These are phyloP conservation scores for Tetrao urogallus DNA, from an alignment of 2,113 vertebrate species.

Conservation along the genomic window DNA sequence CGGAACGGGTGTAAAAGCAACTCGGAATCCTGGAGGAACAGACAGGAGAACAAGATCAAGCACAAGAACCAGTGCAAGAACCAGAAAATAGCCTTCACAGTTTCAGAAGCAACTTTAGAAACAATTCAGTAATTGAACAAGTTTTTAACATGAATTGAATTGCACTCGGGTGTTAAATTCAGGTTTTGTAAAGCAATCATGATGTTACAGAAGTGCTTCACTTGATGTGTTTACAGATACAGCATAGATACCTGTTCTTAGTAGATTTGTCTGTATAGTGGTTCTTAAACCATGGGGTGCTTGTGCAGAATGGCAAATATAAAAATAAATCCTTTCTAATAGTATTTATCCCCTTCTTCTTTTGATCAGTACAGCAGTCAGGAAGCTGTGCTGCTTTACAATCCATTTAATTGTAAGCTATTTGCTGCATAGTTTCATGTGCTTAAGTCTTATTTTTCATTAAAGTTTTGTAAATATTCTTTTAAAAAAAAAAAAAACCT, in stretches of 20 bases:
- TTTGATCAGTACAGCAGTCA: background rate
- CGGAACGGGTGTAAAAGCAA: background rate
- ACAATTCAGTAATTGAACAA: background rate
- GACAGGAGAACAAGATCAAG: slow-evolving; percentile 43
- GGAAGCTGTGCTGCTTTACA: background rate
- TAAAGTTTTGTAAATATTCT: slow-evolving; percentile 54
- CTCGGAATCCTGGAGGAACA: background rate
- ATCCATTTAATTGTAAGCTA: background rate
- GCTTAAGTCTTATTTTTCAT: background rate
- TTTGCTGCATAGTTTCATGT: background rate
- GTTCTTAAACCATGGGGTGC: background rate
- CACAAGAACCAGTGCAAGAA: slow-evolving; percentile 35
- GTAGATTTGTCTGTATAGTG: background rate
- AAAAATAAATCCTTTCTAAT: background rate
- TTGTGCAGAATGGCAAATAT: background rate
- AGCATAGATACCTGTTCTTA: fast-evolving
- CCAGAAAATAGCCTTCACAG: background rate
- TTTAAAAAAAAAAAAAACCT: background rate
- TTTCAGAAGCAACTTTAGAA: background rate
- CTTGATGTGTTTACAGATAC: background rate
- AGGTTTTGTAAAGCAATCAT: background rate
- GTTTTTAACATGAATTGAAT: slow-evolving; percentile 5
- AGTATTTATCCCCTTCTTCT: background rate
- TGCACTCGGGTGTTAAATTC: background rate
- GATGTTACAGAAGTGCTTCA: background rate